phyloP scores from a whole-genome alignment of 2,113 vertebrate genomes.

The Ailurus styani region DNA sequence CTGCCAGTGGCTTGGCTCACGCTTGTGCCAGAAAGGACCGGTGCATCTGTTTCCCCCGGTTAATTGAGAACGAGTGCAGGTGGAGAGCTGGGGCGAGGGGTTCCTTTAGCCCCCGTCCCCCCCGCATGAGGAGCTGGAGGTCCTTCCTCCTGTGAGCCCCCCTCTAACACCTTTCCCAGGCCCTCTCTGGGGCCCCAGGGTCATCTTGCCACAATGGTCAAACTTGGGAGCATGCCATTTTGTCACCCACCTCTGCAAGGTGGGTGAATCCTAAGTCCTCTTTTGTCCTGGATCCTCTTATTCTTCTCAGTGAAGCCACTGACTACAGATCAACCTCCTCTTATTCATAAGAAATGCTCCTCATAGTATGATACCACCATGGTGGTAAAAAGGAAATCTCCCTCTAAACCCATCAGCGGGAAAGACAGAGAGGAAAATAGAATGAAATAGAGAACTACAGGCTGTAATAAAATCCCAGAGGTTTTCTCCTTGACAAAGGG shows the following conservation, averaged over 20 bases:
- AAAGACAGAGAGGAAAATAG: background rate
- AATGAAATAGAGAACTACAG: background rate
- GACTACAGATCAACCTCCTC: background rate
- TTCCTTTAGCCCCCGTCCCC: no score
- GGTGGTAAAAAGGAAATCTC: background rate
- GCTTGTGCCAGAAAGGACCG: background rate
- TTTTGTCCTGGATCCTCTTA: background rate
- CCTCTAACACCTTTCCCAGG: rapidly evolving
- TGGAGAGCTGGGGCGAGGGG: rapidly evolving
- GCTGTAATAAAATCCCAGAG: no score
- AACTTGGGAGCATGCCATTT: background rate
- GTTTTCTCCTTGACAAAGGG: background rate
- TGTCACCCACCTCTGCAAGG: background rate
- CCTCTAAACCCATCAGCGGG: background rate
- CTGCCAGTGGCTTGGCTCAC: rapidly evolving
- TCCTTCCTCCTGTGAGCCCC: background rate
- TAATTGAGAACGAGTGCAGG: rapidly evolving
- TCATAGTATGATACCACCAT: rapidly evolving
- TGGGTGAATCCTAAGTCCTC: rapidly evolving
- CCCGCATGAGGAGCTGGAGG: rapidly evolving
- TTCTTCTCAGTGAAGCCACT: rapidly evolving
- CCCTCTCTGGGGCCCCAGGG: background rate
- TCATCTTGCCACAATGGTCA: rapidly evolving
- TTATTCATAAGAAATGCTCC: background rate
- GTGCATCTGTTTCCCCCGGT: rapidly evolving